Conservation (phyloP, 2,888 invertebrate species). For the Copidosoma aretas region DNA sequence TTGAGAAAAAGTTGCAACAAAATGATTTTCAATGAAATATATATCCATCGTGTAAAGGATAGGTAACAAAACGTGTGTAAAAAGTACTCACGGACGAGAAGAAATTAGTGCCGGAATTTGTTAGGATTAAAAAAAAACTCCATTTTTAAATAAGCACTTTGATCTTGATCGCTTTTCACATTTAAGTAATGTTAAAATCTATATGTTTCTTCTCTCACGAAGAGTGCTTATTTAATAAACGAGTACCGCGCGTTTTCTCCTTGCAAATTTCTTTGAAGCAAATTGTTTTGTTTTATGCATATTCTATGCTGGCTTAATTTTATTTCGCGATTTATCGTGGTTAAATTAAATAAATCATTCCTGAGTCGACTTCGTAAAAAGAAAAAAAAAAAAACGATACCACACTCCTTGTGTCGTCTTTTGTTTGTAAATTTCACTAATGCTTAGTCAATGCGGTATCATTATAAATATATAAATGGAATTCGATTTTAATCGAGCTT, state of each 20-base stretch:
- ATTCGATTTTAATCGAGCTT: conserved; percentile 31
- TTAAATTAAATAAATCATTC: conserved; percentile 22
- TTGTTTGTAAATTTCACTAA: conserved; percentile 17
- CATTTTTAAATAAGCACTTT: conserved; percentile 30
- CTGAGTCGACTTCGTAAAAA: conserved; percentile 4
- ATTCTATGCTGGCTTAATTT: conserved; percentile 30
- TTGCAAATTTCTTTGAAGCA: conserved; percentile 5
- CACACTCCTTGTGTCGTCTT: conserved; percentile 15
- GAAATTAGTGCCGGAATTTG: conserved; percentile 5
- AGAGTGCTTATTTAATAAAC: conserved; percentile 29
- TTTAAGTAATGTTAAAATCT: conserved; percentile 16
- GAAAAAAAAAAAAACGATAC: too few relatives aligned
- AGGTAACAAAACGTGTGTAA: background rate
- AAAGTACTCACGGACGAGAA: background rate
- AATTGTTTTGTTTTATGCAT: conserved; percentile 36
- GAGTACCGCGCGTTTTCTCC: conserved; percentile 7
- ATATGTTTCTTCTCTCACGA: background rate
- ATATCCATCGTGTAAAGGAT: background rate
- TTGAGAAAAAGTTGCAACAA: background rate
- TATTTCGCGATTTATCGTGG: conserved; percentile 9
- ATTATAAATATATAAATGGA: conserved; percentile 24
- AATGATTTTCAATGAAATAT: background rate
- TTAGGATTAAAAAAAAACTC: conserved; percentile 8
- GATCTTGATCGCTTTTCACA: conserved; percentile 21
- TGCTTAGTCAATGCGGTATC: background rate